phyloP scores from a whole-genome alignment of 92 coral and sea anemone genomes.

The Bergia sp. region DNA sequence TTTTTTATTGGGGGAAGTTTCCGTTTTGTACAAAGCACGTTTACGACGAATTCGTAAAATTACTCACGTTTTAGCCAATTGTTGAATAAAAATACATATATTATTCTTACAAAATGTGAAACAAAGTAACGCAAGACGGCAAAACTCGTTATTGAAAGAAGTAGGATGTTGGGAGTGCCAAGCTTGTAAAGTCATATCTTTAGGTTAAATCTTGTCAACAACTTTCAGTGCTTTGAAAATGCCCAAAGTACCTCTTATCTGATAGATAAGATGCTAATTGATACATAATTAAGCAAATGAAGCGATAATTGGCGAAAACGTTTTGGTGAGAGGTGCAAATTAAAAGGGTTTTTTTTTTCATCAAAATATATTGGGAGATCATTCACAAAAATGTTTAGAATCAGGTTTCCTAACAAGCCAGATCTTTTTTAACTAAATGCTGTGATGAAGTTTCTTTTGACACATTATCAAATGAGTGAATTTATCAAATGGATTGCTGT shows the following conservation, averaged over 20 bases:
- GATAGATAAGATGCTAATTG: not conserved
- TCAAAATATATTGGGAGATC: not conserved
- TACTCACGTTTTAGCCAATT: conserved; percentile 7
- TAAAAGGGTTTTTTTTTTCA: not conserved
- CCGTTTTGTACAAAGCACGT: not conserved
- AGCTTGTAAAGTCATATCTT: not conserved
- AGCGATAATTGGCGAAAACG: not conserved
- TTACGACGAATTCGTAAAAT: not conserved
- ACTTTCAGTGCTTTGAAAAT: not conserved
- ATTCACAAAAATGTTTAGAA: not conserved
- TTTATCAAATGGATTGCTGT: not conserved
- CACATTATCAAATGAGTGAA: no score
- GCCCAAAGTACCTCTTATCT: not conserved
- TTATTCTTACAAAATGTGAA: not conserved
- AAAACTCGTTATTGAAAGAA: not conserved
- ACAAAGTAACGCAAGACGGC: not conserved
- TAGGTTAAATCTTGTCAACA: not conserved
- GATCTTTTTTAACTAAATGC: no score
- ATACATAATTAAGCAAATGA: not conserved
- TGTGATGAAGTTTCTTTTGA: not conserved
- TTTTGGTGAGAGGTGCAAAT: not conserved
- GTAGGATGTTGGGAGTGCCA: not conserved
- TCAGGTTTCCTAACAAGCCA: no score
- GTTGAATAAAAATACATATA: not conserved
- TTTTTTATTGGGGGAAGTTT: not conserved